Conservation (phyloP, 2,113 vertebrate genomes). For the Prochilodus magdalenae region DNA sequence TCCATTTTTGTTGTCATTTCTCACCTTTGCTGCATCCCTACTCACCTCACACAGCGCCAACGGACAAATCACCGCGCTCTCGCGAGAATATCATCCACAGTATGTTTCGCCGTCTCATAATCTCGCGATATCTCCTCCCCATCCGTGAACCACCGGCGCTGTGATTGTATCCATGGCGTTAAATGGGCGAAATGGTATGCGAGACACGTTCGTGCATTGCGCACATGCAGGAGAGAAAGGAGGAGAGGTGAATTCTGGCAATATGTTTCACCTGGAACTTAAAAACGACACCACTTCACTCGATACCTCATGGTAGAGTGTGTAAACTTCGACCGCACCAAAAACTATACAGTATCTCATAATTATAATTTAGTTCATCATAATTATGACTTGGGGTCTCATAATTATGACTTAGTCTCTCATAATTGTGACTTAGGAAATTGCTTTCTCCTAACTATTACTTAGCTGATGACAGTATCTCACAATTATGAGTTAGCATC, state of each 20-base stretch:
- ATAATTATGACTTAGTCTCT: too few relatives aligned
- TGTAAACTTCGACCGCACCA: too few relatives aligned
- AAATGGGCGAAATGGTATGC: not conserved
- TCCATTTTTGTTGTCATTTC: constrained; percentile 43
- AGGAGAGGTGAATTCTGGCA: not conserved
- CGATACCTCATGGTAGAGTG: too few relatives aligned
- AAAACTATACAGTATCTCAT: too few relatives aligned
- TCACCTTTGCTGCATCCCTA: constrained; percentile 64
- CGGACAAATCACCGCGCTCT: constrained; percentile 61
- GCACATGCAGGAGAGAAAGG: not conserved
- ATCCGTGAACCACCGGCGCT: not conserved
- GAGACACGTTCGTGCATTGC: not conserved
- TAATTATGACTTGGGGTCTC: too few relatives aligned
- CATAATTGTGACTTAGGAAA: too few relatives aligned
- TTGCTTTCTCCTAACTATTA: too few relatives aligned
- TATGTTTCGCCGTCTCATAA: too few relatives aligned
- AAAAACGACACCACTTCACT: not conserved
- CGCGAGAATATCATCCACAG: constrained; percentile 60
- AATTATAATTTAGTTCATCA: too few relatives aligned
- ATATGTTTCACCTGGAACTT: not conserved
- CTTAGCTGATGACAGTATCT: too few relatives aligned
- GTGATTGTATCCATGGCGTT: not conserved
- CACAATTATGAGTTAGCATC: too few relatives aligned
- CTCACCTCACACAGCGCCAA: constrained; percentile 74
- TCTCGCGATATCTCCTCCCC: constrained; percentile 47